Evolutionary conservation across 2,113 vertebrate genomes (phyloP), one percentile per base, ranked within the genome.

Genomic region (Passer montanus): DNA sequence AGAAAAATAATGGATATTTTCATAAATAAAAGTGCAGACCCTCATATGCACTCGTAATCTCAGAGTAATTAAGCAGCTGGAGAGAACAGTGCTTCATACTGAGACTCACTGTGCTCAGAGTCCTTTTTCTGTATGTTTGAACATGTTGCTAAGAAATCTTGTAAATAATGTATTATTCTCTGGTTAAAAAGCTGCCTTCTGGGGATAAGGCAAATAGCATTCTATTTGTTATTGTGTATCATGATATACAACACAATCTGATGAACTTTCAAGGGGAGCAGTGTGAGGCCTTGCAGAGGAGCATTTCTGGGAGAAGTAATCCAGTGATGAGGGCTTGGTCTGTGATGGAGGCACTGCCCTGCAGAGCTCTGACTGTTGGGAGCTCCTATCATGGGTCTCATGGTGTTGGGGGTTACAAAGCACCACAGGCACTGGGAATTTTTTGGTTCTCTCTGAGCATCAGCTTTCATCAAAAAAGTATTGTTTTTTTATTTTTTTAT

Each of bases 1-100:
- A 75, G 60, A 89, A 87, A 47, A 96, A 91, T 39, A 91, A 79
- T 56, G 35, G 47, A 47, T 87, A 60, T 91, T 96, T 94, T 95
- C 39, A 73, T 94, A 91, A 96, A 68, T 93, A 66, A 52, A 87
- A 79, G 22, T 64, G 33, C 37, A 94, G 78, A 76, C 66, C 31
- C 56, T 85, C 21, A 8, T 58, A 52, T 15, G 28, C 30, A 17
- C n/a, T 84, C 17, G 4, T 93, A 82, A 90, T 91, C 66, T 56
- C 66, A 58, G 53, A 82, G 66, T 84, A 94, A 91, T 93, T 96
- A 89, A 95, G 78, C 62, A 73, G 41, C 66, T 72, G 82, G 66
- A 87, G 70, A 90, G 58, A 55, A 68, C 33, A 30, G n/a, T 79
- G 78, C 72, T 91, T 93, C 87, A 56, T 84, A 64, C 24, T 37